Conservation (phyloP, 2,888 invertebrate species). For the Himalopsyche anomala region DNA sequence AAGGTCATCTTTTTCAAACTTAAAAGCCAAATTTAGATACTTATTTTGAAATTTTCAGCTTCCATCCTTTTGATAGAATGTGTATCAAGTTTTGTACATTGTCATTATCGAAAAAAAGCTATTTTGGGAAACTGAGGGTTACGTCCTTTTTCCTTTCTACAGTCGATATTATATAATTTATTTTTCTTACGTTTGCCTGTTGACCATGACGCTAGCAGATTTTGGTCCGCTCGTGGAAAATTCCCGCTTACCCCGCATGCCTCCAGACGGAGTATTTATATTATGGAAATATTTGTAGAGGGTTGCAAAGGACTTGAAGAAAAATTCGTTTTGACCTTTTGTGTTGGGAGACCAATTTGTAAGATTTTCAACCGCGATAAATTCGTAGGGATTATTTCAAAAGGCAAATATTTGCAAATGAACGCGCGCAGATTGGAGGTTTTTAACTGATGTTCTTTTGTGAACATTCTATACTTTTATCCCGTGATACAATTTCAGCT, state of each 20-base stretch:
- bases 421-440: constrained; percentile 26
- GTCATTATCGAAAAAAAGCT: no score
- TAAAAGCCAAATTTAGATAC: no score
- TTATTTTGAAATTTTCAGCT: no score
- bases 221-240: neutral
- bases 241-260: neutral
- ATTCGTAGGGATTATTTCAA: constrained; percentile 29
- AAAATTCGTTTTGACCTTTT: constrained; percentile 40
- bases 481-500: no score
- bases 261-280: constrained; percentile 22
- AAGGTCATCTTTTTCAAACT: no score
- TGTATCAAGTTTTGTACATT: no score
- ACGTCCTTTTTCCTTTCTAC: no score
- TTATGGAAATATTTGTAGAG: constrained; percentile 40
- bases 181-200: neutral
- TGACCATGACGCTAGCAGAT: neutral
- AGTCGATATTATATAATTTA: no score
- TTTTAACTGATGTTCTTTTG: constrained; percentile 8
- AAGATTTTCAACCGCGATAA: constrained; percentile 43
- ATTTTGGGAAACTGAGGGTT: no score
- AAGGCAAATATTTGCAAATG: constrained; percentile 42
- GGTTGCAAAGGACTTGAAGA: constrained; percentile 40
- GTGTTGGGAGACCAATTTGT: constrained; percentile 42
- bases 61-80: no score
- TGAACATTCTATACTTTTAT: neutral